Percentiles rank a stretch among this genome's conserved stretches.
Evolutionary conservation across 2,888 invertebrate genomes (phyloP).

Genomic region (Desoria tigrina): DNA sequence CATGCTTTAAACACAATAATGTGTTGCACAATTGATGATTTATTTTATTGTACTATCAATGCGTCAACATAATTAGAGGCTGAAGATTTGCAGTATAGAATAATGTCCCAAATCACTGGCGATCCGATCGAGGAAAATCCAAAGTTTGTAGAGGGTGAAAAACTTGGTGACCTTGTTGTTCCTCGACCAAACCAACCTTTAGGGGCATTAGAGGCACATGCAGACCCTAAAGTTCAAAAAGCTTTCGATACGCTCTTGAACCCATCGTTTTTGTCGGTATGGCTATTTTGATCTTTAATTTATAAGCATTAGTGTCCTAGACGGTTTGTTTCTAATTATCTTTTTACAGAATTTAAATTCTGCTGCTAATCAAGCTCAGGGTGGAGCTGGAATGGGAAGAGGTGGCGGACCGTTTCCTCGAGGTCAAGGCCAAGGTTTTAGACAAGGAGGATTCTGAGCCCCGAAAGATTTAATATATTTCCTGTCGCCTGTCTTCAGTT

Average conservation of each 20-base stretch:
- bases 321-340: too few species aligned
- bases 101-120: slow-evolving; percentile 30
- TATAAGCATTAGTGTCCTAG: too few species aligned
- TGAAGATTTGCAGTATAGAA: slow-evolving; percentile 34
- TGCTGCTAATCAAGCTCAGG: not conserved
- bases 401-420: not conserved
- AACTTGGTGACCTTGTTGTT: not conserved
- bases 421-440: not conserved
- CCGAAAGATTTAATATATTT: too few species aligned
- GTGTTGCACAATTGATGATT: too few species aligned
- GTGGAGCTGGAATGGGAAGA: not conserved
- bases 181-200: slow-evolving; percentile 11
- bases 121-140: not conserved
- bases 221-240: not conserved
- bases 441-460: slow-evolving; percentile 3
- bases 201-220: not conserved
- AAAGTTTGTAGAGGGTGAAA: slow-evolving; percentile 14
- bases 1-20: too few species aligned
- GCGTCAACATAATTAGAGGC: slow-evolving; percentile 34
- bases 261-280: too few species aligned
- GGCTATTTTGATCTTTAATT: too few species aligned
- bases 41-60: too few species aligned
- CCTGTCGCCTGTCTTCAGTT: too few species aligned
- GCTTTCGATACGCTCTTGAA: too few species aligned
- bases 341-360: not conserved